phyloP scores from a whole-genome alignment of 2,888 invertebrate species.

The Aspidiotus rigidus region DNA sequence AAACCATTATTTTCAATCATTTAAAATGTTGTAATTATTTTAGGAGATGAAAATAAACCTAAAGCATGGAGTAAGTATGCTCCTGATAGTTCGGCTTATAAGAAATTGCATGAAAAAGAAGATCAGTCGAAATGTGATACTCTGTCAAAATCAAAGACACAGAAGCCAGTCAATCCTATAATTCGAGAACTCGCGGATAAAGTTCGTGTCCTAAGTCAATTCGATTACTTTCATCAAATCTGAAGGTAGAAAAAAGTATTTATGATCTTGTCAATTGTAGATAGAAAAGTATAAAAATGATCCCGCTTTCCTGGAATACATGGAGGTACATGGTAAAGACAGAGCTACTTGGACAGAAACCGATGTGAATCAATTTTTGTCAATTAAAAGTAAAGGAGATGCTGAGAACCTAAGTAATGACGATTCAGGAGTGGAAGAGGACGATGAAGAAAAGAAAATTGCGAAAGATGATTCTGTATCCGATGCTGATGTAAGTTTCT shows the following conservation, averaged over 20 bases:
- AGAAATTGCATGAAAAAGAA: constrained; percentile 47
- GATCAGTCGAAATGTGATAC: constrained; percentile 16
- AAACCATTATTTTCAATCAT: neutral
- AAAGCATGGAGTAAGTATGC: constrained; percentile 91
- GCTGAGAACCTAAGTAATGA: constrained; percentile 37
- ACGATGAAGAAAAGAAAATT: constrained; percentile 43
- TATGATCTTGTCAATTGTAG: too few species aligned
- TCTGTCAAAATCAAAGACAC: constrained; percentile 39
- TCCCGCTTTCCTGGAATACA: constrained; percentile 78
- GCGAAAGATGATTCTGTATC: constrained; percentile 61
- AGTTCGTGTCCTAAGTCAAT: neutral
- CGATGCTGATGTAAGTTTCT: constrained; percentile 57
- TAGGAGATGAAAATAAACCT: constrained; percentile 61
- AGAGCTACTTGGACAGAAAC: constrained; percentile 50
- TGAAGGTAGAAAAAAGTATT: too few species aligned
- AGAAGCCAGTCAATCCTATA: constrained; percentile 42
- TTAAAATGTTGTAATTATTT: constrained; percentile 12
- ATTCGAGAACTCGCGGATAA: constrained; percentile 22
- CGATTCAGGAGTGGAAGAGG: constrained; percentile 45
- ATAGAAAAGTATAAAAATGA: constrained; percentile 52
- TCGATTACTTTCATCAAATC: too few species aligned
- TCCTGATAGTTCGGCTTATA: constrained; percentile 60
- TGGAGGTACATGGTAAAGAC: constrained; percentile 66
- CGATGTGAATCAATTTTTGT: constrained; percentile 37
- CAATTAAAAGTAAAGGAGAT: constrained; percentile 38